Conservation (phyloP, 2,113 vertebrate species). For the Mystacornis crossleyi region DNA sequence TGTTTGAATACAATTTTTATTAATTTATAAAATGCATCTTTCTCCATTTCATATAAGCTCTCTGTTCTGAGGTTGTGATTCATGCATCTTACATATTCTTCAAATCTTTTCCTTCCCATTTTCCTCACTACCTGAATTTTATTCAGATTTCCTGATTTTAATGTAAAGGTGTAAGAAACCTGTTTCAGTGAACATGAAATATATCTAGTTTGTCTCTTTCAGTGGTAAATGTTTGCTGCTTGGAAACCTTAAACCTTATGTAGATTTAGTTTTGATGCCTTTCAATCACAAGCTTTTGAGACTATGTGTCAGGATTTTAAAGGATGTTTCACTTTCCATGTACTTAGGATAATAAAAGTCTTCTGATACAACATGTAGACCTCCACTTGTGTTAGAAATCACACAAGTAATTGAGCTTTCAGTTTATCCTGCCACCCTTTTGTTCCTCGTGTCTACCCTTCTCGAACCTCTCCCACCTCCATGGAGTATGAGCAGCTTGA, state of each 20-base stretch:
- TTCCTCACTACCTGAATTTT: neutral
- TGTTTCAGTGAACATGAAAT: neutral
- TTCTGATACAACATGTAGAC: neutral
- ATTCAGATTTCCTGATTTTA: neutral
- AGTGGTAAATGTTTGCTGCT: neutral
- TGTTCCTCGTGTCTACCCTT: rapidly evolving
- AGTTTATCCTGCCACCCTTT: neutral
- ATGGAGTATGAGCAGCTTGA: neutral
- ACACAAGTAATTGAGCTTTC: neutral
- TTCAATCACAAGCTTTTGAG: neutral
- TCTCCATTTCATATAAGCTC: neutral
- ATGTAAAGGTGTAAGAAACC: neutral
- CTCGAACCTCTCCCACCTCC: neutral
- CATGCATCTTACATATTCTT: neutral
- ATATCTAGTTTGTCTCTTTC: neutral
- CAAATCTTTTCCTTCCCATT: neutral
- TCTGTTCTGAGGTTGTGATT: neutral
- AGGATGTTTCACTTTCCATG: neutral
- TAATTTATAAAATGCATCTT: neutral
- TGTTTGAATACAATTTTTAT: neutral
- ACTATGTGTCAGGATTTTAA: neutral
- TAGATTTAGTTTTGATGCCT: neutral
- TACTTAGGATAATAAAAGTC: neutral
- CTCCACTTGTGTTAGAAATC: neutral
- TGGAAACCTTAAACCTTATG: neutral